A percentile compares a stretch with the other conserved stretches of the same genome.
These are phyloP conservation scores for Pteronotus mesoamericanus DNA, from an alignment of 2,797 vertebrate genomes.

Conservation along the genomic window DNA sequence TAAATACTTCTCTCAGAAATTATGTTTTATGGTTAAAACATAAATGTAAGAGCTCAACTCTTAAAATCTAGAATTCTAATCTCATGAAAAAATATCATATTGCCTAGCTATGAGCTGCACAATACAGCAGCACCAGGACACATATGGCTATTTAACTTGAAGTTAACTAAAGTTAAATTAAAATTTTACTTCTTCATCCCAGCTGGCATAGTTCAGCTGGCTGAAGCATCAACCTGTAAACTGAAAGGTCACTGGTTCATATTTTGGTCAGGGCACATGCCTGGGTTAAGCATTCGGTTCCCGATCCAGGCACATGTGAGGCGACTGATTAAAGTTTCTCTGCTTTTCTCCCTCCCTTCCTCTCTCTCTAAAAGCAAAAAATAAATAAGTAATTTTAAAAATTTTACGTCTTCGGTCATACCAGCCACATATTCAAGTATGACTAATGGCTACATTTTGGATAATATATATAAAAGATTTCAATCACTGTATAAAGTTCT, in stretches of 20 bases:
- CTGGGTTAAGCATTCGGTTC: too few relatives aligned
- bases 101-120: neutral
- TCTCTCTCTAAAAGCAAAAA: too few relatives aligned
- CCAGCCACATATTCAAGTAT: neutral
- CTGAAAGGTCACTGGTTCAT: too few relatives aligned
- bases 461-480: neutral
- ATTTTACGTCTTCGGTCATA: neutral
- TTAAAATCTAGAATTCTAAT: neutral
- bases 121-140: neutral
- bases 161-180: neutral
- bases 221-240: too few relatives aligned
- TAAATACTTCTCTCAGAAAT: neutral
- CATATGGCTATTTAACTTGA: neutral
- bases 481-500: neutral
- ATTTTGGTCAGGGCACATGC: too few relatives aligned
- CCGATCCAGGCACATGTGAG: too few relatives aligned
- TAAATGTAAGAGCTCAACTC: neutral
- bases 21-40: neutral
- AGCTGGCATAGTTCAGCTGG: too few relatives aligned
- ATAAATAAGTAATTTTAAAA: too few relatives aligned
- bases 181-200: neutral
- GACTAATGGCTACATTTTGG: neutral
- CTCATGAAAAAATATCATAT: neutral
- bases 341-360: too few relatives aligned
- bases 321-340: too few relatives aligned